Percentiles rank a stretch among this genome's conserved stretches.
These are phyloP conservation scores for Hipposideros armiger DNA, from an alignment of 2,113 vertebrate genomes.

Conservation along the genomic window DNA sequence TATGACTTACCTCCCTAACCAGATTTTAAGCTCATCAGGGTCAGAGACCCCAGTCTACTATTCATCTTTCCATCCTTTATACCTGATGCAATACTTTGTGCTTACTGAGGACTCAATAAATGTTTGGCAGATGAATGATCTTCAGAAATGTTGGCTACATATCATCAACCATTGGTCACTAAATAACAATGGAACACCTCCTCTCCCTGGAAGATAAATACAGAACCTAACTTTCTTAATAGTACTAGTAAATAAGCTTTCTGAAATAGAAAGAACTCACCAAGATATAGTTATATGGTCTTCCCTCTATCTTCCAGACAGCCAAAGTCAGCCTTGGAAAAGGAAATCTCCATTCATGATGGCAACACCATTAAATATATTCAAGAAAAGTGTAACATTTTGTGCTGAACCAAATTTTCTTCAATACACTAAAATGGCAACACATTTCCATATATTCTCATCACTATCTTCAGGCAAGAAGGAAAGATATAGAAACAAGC, in stretches of 20 bases:
- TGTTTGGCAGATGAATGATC: constrained; percentile 17
- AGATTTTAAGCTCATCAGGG: constrained; percentile 12
- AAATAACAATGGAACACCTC: background rate
- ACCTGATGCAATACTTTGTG: background rate
- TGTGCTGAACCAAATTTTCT: constrained; percentile 27
- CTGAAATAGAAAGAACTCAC: constrained; percentile 35
- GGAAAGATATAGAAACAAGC: constrained; percentile 12
- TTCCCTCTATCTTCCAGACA: background rate
- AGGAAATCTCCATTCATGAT: background rate
- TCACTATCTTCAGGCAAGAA: background rate
- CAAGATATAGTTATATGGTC: background rate
- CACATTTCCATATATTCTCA: background rate
- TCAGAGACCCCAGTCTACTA: background rate
- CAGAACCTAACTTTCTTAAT: background rate
- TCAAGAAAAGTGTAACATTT: background rate
- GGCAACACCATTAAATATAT: background rate
- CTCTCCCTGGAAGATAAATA: background rate
- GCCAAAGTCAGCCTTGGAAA: constrained; percentile 6
- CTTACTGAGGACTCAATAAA: constrained; percentile 25
- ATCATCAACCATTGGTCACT: background rate
- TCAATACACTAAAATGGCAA: background rate
- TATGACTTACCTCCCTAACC: background rate
- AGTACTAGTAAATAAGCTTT: background rate
- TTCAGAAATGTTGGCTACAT: constrained; percentile 4
- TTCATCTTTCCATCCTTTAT: background rate